Conservation (phyloP, 2,113 vertebrate species). For the Leuciscus idus region DNA sequence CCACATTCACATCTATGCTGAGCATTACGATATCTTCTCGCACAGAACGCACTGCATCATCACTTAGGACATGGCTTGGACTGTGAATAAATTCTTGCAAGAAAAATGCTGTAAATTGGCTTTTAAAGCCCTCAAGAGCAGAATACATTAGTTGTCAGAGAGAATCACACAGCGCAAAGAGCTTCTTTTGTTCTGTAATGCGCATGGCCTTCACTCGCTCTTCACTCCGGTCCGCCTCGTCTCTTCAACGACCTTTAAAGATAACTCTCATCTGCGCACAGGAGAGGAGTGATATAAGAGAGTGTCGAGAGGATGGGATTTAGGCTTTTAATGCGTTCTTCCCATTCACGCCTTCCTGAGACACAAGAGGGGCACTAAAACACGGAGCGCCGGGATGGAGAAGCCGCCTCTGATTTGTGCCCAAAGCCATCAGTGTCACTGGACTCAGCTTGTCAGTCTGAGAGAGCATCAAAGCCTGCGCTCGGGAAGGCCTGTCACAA, state of each 20-base stretch:
- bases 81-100: background rate
- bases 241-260: background rate
- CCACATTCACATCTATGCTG: background rate
- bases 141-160: background rate
- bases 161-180: background rate
- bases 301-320: background rate
- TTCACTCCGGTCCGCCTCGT: background rate
- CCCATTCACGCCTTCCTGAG: constrained; percentile 53
- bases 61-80: too few species aligned
- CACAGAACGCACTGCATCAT: background rate
- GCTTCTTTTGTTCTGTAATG: constrained; percentile 26
- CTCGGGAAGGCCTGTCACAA: constrained; percentile 84
- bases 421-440: constrained; percentile 87
- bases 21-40: background rate
- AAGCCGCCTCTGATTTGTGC: constrained; percentile 90
- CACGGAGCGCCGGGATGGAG: constrained; percentile 71
- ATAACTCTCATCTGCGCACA: background rate
- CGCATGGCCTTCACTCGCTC: constrained; percentile 43
- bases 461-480: constrained; percentile 77
- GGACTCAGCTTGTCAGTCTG: constrained; percentile 80
- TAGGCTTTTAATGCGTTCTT: constrained; percentile 44
- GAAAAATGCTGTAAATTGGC: background rate
- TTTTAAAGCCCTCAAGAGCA: constrained; percentile 7
- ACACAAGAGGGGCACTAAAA: constrained; percentile 56
- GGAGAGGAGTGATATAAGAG: constrained; percentile 25